Percentiles rank a stretch among this genome's conserved stretches.
These are phyloP conservation scores for Thumatha senex DNA, from an alignment of 2,888 invertebrate species.

Conservation along the genomic window DNA sequence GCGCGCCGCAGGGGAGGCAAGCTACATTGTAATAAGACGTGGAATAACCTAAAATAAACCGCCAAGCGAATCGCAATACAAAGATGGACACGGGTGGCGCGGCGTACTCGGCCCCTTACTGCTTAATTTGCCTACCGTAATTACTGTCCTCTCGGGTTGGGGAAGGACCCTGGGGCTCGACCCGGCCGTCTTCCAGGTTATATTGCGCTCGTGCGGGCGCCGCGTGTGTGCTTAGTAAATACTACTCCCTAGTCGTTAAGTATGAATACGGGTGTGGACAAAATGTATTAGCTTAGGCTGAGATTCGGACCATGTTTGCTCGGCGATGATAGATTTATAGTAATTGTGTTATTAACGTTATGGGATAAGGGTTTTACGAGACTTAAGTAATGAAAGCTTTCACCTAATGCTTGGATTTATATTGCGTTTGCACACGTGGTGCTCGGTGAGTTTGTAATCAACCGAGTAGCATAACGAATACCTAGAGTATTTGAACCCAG, in stretches of 20 bases:
- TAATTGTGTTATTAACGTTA: conserved; percentile 84
- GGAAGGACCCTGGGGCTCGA: conserved; percentile 75
- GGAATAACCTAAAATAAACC: conserved; percentile 82
- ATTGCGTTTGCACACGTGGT: conserved; percentile 74
- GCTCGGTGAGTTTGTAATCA: conserved; percentile 51
- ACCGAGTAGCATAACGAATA: conserved; percentile 39
- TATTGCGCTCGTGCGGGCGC: conserved; percentile 80
- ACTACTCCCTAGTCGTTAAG: conserved; percentile 80
- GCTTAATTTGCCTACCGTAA: conserved; percentile 85
- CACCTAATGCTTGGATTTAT: conserved; percentile 79
- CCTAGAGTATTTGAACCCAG: conserved; percentile 1
- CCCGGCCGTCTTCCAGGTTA: conserved; percentile 79
- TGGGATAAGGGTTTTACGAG: conserved; percentile 83
- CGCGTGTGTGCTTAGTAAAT: conserved; percentile 81
- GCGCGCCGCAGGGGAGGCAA: conserved; percentile 79
- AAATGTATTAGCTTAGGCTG: conserved; percentile 84
- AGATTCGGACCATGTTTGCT: conserved; percentile 82
- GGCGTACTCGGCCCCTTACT: conserved; percentile 68
- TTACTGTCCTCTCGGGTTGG: conserved; percentile 82
- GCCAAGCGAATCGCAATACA: conserved; percentile 61
- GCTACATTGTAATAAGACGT: conserved; percentile 82
- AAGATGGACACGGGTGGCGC: conserved; percentile 74
- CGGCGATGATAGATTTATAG: conserved; percentile 84
- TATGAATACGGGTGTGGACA: conserved; percentile 83
- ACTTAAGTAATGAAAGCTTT: conserved; percentile 82